Evolutionary conservation across 2,797 vertebrate species (phyloP).

Genomic region (Anguilla megastoma): DNA sequence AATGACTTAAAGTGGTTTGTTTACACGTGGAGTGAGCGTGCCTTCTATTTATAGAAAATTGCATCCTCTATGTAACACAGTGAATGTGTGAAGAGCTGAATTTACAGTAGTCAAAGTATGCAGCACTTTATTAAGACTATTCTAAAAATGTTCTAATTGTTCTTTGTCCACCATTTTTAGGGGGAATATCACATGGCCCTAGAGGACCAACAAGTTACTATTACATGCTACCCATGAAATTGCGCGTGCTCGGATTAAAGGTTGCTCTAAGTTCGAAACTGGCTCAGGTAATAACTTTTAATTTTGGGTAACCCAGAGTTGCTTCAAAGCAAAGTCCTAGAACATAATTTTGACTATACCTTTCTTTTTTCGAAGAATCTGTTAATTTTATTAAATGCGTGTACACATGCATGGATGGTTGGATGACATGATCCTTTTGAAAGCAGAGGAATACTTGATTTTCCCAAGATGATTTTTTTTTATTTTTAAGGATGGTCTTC

Average conservation of each 20-base stretch:
- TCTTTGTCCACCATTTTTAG: conserved; percentile 57
- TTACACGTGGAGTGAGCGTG: no score
- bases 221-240: conserved; percentile 91
- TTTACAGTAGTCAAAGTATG: neutral
- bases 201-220: conserved; percentile 89
- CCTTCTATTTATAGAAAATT: no score
- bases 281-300: conserved; percentile 74
- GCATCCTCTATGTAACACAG: no score
- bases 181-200: conserved; percentile 84
- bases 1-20: no score
- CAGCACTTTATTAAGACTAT: conserved; percentile 9
- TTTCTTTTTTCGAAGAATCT: neutral
- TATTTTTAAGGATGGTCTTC: conserved; percentile 73
- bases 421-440: neutral
- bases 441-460: no score
- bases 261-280: conserved; percentile 82
- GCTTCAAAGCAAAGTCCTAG: neutral
- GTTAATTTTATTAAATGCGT: neutral
- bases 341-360: neutral
- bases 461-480: neutral
- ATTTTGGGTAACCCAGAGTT: neutral
- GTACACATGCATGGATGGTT: neutral
- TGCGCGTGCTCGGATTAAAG: conserved; percentile 83
- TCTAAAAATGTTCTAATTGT: neutral
- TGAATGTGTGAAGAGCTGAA: no score